Evolutionary conservation across 2,113 vertebrate species (phyloP).

Genomic region (Bubo scandiacus): DNA sequence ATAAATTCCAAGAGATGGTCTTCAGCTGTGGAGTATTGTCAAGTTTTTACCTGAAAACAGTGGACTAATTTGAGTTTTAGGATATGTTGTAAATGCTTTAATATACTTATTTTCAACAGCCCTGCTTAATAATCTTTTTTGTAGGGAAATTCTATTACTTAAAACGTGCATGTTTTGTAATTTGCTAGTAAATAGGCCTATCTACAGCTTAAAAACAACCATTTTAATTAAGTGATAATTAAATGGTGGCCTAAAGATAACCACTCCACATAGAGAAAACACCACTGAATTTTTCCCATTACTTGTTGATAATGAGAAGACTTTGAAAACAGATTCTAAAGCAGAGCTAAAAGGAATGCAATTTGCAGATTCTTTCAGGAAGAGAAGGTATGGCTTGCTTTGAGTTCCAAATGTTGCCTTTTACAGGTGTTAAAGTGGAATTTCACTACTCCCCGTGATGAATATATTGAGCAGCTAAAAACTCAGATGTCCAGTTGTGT

Average conservation of each 20-base stretch:
- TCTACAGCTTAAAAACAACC: background rate
- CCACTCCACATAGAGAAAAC: background rate
- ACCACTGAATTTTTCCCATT: background rate
- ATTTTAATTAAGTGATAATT: background rate
- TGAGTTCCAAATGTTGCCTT: background rate
- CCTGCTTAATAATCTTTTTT: background rate
- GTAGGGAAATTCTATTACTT: background rate
- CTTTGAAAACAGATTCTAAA: background rate
- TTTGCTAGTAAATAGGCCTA: background rate
- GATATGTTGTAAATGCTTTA: background rate
- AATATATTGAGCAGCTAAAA: constrained; percentile 96
- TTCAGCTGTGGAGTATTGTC: background rate
- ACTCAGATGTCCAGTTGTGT: constrained; percentile 93
- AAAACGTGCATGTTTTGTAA: background rate
- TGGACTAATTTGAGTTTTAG: background rate
- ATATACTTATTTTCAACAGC: background rate
- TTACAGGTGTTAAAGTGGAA: constrained; percentile 96
- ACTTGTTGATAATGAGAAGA: background rate
- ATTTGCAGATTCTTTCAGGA: background rate
- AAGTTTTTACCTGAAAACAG: background rate
- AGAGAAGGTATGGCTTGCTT: background rate
- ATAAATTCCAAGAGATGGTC: background rate
- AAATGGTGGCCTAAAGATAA: background rate
- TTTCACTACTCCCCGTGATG: constrained; percentile 93
- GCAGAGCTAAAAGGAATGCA: background rate